phyloP scores from a whole-genome alignment of 2,888 invertebrate genomes.

The Ceraclea dissimilis region DNA sequence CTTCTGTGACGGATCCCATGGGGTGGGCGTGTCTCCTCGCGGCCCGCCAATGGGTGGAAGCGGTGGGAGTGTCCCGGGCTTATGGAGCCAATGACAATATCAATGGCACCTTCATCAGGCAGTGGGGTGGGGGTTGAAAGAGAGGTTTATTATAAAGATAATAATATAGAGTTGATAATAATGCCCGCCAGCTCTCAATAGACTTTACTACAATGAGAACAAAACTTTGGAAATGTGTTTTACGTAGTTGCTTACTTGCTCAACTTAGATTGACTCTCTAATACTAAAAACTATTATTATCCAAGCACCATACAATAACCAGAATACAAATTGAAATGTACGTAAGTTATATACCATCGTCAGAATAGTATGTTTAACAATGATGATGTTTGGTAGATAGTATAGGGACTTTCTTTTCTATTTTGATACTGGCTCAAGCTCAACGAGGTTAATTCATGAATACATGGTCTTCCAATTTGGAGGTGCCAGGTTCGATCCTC shows the following conservation, averaged over 20 bases:
- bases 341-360: too few relatives aligned
- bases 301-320: too few relatives aligned
- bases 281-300: neutral
- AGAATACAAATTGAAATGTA: too few relatives aligned
- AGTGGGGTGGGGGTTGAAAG: conserved; percentile 31
- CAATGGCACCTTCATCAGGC: conserved; percentile 23
- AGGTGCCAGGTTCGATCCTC: too few relatives aligned
- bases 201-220: conserved; percentile 17
- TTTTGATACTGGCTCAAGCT: too few relatives aligned
- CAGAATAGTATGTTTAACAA: too few relatives aligned
- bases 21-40: conserved; percentile 35
- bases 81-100: conserved; percentile 36
- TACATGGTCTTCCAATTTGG: too few relatives aligned
- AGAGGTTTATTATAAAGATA: conserved; percentile 21
- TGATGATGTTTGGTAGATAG: too few relatives aligned
- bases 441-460: too few relatives aligned
- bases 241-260: conserved; percentile 14
- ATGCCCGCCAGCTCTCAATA: conserved; percentile 16
- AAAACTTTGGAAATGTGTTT: conserved; percentile 17
- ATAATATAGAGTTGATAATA: conserved; percentile 21
- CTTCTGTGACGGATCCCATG: conserved; percentile 29
- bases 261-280: neutral
- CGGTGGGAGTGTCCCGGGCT: conserved; percentile 39
- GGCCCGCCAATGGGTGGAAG: conserved; percentile 36
- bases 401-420: too few relatives aligned